Percentiles rank a stretch among this genome's conserved stretches.
phyloP scores from a whole-genome alignment of 2,888 invertebrate species.

The Zelleria hepariella region DNA sequence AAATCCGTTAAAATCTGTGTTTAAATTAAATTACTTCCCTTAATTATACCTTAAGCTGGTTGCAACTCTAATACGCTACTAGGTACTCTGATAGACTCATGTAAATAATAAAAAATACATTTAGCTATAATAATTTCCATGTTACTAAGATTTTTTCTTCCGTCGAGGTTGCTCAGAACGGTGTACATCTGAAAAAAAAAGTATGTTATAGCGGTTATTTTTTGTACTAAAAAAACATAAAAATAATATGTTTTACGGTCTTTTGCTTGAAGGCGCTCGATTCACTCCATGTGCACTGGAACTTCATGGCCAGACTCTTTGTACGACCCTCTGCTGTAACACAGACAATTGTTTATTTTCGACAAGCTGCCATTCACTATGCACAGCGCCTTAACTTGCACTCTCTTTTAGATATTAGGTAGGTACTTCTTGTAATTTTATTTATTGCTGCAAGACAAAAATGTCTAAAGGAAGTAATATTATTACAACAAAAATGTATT shows the following conservation, averaged over 20 bases:
- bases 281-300: conserved; percentile 36
- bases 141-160: too few species aligned
- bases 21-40: too few species aligned
- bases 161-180: too few species aligned
- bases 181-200: too few species aligned
- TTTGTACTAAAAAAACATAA: background rate
- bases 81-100: too few species aligned
- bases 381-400: conserved; percentile 39
- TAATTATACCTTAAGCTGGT: background rate
- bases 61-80: too few species aligned
- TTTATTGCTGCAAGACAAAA: background rate
- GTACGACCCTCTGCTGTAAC: conserved; percentile 26
- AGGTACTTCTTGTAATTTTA: background rate
- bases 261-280: background rate
- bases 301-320: conserved; percentile 23
- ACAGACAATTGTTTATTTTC: conserved; percentile 69
- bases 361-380: conserved; percentile 44
- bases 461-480: too few species aligned
- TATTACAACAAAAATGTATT: too few species aligned
- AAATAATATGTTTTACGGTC: background rate
- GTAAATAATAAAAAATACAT: too few species aligned
- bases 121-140: too few species aligned
- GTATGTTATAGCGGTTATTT: too few species aligned
- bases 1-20: too few species aligned
- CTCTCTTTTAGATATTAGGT: conserved; percentile 11